A percentile compares a stretch with the other conserved stretches of the same genome.
These are phyloP conservation scores for Enteromius paludinosus DNA, from an alignment of 2,797 vertebrate species.

Conservation along the genomic window DNA sequence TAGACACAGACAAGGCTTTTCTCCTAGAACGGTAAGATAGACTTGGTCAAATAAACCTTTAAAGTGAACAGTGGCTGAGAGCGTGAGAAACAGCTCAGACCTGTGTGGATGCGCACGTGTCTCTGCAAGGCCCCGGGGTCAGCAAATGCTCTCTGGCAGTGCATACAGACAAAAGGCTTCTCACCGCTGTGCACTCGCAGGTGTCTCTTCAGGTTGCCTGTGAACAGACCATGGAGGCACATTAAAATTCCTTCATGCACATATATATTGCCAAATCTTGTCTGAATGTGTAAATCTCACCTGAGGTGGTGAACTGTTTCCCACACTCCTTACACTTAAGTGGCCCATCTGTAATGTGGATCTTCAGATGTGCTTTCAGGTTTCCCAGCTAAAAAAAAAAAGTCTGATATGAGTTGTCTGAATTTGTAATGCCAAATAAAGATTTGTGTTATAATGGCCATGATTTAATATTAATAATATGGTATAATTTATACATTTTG, in stretches of 20 bases:
- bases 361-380: constrained; percentile 94
- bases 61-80: not conserved
- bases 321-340: constrained; percentile 96
- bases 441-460: not conserved
- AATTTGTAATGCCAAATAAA: not conserved
- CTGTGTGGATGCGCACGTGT: constrained; percentile 96
- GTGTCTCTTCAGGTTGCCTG: constrained; percentile 96
- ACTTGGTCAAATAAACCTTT: not conserved
- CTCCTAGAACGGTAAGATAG: constrained; percentile 77
- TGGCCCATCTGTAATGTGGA: constrained; percentile 92
- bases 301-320: constrained; percentile 98
- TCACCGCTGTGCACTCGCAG: constrained; percentile 96
- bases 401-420: not conserved
- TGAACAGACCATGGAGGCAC: constrained; percentile 16
- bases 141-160: constrained; percentile 95
- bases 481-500: not conserved
- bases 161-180: constrained; percentile 92
- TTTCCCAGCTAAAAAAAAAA: constrained; percentile 84
- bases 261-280: not conserved
- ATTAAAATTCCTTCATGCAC: not conserved
- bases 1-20: constrained; percentile 94
- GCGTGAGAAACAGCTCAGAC: constrained; percentile 68
- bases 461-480: not conserved
- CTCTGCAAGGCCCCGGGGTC: constrained; percentile 95
- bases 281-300: constrained; percentile 69